phyloP scores from a whole-genome alignment of 2,113 vertebrate species.

The Atractosteus spatula region DNA sequence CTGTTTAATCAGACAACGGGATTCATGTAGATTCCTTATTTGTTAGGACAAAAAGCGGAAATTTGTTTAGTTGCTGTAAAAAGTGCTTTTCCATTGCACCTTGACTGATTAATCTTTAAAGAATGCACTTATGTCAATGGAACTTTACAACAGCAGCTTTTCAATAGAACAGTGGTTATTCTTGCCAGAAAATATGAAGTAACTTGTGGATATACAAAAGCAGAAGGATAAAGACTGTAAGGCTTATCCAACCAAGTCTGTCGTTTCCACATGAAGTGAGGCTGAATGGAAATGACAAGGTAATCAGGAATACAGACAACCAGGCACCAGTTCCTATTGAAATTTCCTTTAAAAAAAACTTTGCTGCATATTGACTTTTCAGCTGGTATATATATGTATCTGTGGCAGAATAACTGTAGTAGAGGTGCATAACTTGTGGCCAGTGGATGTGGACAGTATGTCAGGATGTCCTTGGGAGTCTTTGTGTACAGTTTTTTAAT shows the following conservation, averaged over 20 bases:
- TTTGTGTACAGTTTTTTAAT: too few relatives aligned
- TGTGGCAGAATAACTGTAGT: too few relatives aligned
- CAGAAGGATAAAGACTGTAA: constrained; percentile 26
- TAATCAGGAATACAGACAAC: constrained; percentile 46
- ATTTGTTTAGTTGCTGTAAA: constrained; percentile 46
- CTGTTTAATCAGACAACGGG: constrained; percentile 46
- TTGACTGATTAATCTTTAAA: constrained; percentile 37
- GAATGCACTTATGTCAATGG: constrained; percentile 36
- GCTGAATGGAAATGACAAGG: constrained; percentile 47
- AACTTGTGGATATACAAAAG: constrained; percentile 31
- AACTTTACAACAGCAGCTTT: constrained; percentile 32
- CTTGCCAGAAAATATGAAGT: constrained; percentile 38
- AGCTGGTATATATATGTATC: too few relatives aligned
- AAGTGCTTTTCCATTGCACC: constrained; percentile 45
- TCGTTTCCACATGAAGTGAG: constrained; percentile 51
- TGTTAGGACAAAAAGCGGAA: constrained; percentile 34
- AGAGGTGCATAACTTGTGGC: too few relatives aligned
- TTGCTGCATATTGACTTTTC: background rate
- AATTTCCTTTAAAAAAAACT: background rate
- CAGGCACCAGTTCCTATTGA: constrained; percentile 31
- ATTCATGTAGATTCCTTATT: constrained; percentile 27
- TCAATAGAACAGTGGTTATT: constrained; percentile 41
- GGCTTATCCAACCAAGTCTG: constrained; percentile 36
- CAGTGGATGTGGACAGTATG: too few relatives aligned
- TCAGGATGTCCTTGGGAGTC: too few relatives aligned